Percentiles rank a stretch among this genome's conserved stretches.
Evolutionary conservation across 2,797 vertebrate species (phyloP).

Genomic region (Notolabrus celidotus): DNA sequence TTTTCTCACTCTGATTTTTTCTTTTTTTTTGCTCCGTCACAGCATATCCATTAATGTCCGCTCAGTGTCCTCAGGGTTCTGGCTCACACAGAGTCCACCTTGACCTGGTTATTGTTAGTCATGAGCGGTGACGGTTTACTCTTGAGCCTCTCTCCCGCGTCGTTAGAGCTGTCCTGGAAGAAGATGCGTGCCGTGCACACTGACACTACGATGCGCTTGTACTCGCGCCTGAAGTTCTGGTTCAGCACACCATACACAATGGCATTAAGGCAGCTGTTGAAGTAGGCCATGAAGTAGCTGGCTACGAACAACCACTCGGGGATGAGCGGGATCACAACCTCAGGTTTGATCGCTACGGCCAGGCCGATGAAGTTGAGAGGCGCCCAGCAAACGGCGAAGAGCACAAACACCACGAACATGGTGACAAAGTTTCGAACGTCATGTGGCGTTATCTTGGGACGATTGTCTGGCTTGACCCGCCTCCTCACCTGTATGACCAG

Average conservation of each 20-base stretch:
- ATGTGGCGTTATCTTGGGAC: conserved; percentile 91
- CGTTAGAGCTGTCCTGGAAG: conserved; percentile 93
- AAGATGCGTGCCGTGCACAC: conserved; percentile 92
- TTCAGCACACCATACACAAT: conserved; percentile 97
- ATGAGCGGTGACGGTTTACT: conserved; percentile 92
- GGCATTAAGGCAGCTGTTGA: conserved; percentile 99
- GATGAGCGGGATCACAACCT: conserved; percentile 87
- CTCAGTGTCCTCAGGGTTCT: conserved; percentile 8
- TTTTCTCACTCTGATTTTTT: conserved; percentile 40
- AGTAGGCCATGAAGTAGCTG: conserved; percentile 98
- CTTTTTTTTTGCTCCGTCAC: conserved; percentile 11
- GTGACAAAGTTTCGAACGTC: conserved; percentile 96
- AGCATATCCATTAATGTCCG: conserved; percentile 14
- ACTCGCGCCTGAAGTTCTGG: conserved; percentile 97
- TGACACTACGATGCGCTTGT: conserved; percentile 92
- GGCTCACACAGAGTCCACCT: conserved; percentile 93
- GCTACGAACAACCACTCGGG: conserved; percentile 97
- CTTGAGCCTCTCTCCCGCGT: conserved; percentile 89
- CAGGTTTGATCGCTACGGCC: conserved; percentile 91
- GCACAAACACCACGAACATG: conserved; percentile 98
- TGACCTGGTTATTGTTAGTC: conserved; percentile 93
- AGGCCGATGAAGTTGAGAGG: conserved; percentile 97
- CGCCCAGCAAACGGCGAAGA: conserved; percentile 98
- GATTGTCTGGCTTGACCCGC: conserved; percentile 92
- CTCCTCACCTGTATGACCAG: conserved; percentile 88